Conservation (phyloP, 2,797 vertebrate species). For the Hydrolagus colliei region DNA sequence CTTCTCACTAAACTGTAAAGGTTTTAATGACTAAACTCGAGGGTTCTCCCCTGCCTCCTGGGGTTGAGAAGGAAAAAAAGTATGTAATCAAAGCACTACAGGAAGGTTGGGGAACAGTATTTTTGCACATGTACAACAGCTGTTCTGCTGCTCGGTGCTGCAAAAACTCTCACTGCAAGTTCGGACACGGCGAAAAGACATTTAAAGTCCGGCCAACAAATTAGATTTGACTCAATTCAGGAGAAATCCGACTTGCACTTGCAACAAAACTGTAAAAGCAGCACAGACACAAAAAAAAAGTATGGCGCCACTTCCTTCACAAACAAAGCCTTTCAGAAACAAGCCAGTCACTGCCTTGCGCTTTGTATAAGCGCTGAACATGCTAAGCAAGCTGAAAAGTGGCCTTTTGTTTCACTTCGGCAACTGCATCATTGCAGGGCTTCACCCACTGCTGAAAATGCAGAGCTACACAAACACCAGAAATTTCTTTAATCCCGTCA, state of each 20-base stretch:
- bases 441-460: not conserved
- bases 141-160: no score
- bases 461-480: not conserved
- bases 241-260: no score
- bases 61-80: no score
- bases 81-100: no score
- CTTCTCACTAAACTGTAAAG: no score
- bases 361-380: not conserved
- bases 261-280: not conserved
- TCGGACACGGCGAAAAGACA: no score
- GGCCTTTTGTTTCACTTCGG: not conserved
- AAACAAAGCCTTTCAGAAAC: conserved; percentile 16
- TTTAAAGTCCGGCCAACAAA: not conserved
- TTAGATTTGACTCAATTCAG: not conserved
- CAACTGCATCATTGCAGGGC: not conserved
- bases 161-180: no score
- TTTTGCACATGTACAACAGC: no score
- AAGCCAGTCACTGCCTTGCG: not conserved
- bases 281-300: not conserved
- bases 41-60: no score
- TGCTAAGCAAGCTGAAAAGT: not conserved
- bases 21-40: no score
- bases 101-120: no score
- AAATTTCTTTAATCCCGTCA: not conserved
- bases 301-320: not conserved